These are phyloP conservation scores for Heptranchias perlo DNA, from an alignment of 2,113 vertebrate genomes.

Conservation along the genomic window DNA sequence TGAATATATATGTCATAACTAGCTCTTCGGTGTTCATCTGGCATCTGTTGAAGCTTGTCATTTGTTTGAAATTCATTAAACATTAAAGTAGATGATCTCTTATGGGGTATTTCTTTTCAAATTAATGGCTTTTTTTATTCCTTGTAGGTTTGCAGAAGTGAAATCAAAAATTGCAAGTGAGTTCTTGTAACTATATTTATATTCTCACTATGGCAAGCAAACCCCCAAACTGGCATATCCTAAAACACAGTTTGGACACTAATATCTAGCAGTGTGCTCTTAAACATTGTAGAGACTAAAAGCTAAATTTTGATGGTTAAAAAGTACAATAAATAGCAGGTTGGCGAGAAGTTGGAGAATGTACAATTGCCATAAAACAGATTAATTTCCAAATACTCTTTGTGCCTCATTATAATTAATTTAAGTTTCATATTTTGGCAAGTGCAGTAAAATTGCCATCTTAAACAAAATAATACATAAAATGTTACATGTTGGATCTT, in stretches of 20 bases:
- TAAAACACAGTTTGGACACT: background rate
- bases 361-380: background rate
- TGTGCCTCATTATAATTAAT: background rate
- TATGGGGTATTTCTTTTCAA: conserved; percentile 39
- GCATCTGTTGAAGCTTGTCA: conserved; percentile 46
- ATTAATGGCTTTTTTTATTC: conserved; percentile 46
- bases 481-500: background rate
- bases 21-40: conserved; percentile 44
- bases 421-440: background rate
- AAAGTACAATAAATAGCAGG: background rate
- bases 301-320: background rate
- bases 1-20: conserved; percentile 45
- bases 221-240: background rate
- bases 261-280: background rate
- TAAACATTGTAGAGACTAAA: background rate
- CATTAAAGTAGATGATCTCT: background rate
- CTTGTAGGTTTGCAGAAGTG: conserved; percentile 91
- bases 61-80: background rate
- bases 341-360: background rate
- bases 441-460: background rate
- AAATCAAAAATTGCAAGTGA: conserved; percentile 99
- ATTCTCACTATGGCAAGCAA: background rate
- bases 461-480: background rate
- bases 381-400: background rate
- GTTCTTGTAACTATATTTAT: conserved; percentile 48